Conservation (phyloP, 2,888 invertebrate genomes). For the Antitype chi region DNA sequence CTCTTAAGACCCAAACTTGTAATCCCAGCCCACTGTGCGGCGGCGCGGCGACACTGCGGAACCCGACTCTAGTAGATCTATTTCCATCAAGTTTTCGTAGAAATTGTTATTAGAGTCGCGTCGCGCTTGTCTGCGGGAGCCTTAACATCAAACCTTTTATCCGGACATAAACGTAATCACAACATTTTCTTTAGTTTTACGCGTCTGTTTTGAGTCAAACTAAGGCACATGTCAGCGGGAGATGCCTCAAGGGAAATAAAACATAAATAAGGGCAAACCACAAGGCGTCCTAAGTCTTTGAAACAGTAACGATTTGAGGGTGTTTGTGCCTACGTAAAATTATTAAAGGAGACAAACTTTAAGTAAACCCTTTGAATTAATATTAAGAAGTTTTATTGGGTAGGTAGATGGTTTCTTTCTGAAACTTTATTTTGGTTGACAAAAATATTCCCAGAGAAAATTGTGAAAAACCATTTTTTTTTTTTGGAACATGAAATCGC, state of each 20-base stretch:
- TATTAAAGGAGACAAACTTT: background rate
- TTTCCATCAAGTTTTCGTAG: no score
- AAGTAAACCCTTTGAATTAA: background rate
- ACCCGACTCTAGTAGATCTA: no score
- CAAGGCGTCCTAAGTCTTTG: background rate
- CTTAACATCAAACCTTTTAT: no score
- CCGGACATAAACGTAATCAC: no score
- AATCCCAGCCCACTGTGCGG: no score
- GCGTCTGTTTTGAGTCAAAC: constrained; percentile 14
- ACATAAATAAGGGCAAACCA: constrained; percentile 30
- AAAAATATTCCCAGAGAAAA: background rate
- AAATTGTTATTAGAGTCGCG: no score
- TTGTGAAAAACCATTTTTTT: background rate
- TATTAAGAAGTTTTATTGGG: background rate
- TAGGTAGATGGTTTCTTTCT: background rate
- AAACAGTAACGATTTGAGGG: background rate
- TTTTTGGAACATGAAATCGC: background rate
- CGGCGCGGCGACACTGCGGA: no score
- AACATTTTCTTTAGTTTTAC: constrained; percentile 2
- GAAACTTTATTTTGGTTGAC: background rate
- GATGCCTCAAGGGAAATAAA: constrained; percentile 43
- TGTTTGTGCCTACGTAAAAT: background rate
- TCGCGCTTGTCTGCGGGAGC: no score
- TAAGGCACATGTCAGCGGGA: constrained; percentile 8
- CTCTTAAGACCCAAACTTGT: no score